phyloP scores from a whole-genome alignment of 2,888 invertebrate genomes.

The Onchidella celtica region DNA sequence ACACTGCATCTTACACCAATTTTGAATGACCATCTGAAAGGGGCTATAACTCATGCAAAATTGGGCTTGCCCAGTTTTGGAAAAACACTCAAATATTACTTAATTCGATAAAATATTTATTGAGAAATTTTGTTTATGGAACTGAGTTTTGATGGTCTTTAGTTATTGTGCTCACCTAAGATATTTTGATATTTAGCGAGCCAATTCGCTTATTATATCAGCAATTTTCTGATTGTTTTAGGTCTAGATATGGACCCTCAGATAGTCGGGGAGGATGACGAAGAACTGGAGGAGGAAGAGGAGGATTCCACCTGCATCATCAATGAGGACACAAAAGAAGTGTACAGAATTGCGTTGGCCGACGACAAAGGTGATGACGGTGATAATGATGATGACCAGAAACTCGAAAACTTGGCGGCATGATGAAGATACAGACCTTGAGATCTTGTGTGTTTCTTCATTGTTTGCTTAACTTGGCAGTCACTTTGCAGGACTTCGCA shows the following conservation, averaged over 20 bases:
- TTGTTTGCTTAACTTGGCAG: not conserved
- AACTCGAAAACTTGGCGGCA: not conserved
- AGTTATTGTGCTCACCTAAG: too few species aligned
- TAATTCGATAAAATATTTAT: too few species aligned
- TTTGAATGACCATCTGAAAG: too few species aligned
- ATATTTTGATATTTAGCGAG: too few species aligned
- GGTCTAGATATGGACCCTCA: constrained; percentile 1
- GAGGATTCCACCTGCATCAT: constrained; percentile 17
- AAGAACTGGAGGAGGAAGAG: not conserved
- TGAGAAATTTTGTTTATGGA: too few species aligned
- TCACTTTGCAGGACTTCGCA: not conserved
- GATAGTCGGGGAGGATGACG: not conserved
- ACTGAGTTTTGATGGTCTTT: too few species aligned
- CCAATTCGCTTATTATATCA: too few species aligned
- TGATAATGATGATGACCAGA: constrained; percentile 5
- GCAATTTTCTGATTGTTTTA: too few species aligned
- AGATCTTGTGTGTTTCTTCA: not conserved
- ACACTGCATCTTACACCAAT: too few species aligned
- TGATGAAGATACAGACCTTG: not conserved
- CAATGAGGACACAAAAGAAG: constrained; percentile 17
- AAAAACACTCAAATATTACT: too few species aligned
- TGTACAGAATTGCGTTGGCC: not conserved
- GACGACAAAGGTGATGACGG: constrained; percentile 27
- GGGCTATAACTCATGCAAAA: too few species aligned
- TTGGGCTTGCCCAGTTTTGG: too few species aligned